A percentile compares a stretch with the other conserved stretches of the same genome.
These are phyloP conservation scores for Dasysyrphus albostriatus DNA, from an alignment of 2,888 invertebrate species.

Conservation along the genomic window DNA sequence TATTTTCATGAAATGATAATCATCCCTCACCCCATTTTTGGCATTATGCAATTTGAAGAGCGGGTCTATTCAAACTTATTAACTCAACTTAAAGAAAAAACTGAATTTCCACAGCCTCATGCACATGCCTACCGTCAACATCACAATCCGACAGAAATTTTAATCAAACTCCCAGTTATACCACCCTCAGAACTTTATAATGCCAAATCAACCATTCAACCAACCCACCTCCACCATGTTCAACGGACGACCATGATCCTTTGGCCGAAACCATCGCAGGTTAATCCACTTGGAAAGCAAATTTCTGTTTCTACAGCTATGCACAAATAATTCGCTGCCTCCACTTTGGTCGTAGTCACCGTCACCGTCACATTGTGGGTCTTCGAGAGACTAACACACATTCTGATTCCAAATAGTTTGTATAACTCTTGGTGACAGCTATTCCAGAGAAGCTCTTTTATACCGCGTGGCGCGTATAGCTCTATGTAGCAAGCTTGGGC, in stretches of 20 bases:
- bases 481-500: not conserved
- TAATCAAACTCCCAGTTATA: conserved; percentile 46
- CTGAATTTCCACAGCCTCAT: not conserved
- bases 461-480: conserved; percentile 2
- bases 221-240: not conserved
- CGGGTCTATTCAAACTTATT: conserved; percentile 12
- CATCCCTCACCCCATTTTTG: not conserved
- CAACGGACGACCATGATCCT: conserved; percentile 67
- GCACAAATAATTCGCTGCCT: conserved; percentile 47
- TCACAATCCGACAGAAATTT: conserved; percentile 36
- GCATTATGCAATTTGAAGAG: not conserved
- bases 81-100: conserved; percentile 33
- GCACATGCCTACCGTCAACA: conserved; percentile 1
- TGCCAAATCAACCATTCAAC: not conserved
- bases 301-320: conserved; percentile 57
- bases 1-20: conserved; percentile 28
- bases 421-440: conserved; percentile 34
- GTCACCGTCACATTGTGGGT: conserved; percentile 58
- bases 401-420: conserved; percentile 24
- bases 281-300: conserved; percentile 70
- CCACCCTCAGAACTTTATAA: not conserved
- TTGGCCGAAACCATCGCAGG: conserved; percentile 62
- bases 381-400: conserved; percentile 61
- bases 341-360: conserved; percentile 6
- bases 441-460: conserved; percentile 1